Percentiles rank a stretch among this genome's conserved stretches.
Conservation (phyloP, 2,888 invertebrate genomes). For the Ecliptopera silaceata region DNA sequence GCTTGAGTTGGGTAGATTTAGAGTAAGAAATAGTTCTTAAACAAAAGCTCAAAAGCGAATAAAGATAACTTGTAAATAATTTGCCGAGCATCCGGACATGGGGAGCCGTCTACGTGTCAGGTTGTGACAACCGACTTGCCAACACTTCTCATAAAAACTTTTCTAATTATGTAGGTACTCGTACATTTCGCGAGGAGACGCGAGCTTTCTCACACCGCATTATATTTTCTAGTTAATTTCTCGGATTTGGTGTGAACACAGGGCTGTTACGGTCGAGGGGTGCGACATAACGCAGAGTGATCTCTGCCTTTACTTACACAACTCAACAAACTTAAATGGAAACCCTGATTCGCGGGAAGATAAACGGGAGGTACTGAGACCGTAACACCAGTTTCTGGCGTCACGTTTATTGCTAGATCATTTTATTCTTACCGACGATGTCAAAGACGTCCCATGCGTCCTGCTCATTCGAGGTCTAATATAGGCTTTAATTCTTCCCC, state of each 20-base stretch:
- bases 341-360: conserved; percentile 54
- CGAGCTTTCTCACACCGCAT: conserved; percentile 58
- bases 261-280: conserved; percentile 32
- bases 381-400: conserved; percentile 3
- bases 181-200: conserved; percentile 66
- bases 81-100: conserved; percentile 74
- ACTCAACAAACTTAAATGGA: conserved; percentile 64
- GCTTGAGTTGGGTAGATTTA: not conserved
- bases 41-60: conserved; percentile 39
- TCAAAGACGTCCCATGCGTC: too few species aligned
- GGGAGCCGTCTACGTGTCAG: conserved; percentile 53
- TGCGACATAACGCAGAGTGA: conserved; percentile 49
- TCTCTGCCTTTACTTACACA: conserved; percentile 52
- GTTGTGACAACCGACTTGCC: conserved; percentile 72
- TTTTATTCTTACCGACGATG: too few species aligned
- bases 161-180: conserved; percentile 71
- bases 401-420: not conserved
- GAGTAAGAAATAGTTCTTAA: conserved; percentile 30
- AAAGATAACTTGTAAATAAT: conserved; percentile 72
- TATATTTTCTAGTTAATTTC: conserved; percentile 78
- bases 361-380: conserved; percentile 39
- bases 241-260: conserved; percentile 64
- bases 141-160: conserved; percentile 78
- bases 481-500: too few species aligned
- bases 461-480: too few species aligned